Evolutionary conservation across 2,888 invertebrate genomes (phyloP), one percentile per base, ranked within the genome.

Genomic region (Cheilosia soror): DNA sequence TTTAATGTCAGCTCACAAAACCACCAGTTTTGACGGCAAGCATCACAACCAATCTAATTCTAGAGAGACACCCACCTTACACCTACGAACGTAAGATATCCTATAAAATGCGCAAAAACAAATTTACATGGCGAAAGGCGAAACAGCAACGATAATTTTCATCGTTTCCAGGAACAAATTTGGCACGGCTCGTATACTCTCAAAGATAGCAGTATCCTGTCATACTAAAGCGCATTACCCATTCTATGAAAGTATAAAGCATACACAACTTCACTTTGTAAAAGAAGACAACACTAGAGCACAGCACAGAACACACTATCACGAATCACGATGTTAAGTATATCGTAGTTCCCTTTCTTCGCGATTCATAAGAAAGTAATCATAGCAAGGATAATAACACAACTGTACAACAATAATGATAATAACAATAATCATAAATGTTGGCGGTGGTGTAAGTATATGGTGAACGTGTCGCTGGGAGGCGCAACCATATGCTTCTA

Each of bases 361-460:
- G 68, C 82, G 72, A 83, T 83, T 42, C 68, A 78, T 66, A 73
- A 83, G 83, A 78, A 83, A 83, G 83, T 78, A 83, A 83, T 83
- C 78, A 84, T 79, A 40, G 65, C 65, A 84, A 79, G 84, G 75
- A 84, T 84, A 84, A 84, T 84, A 79, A 75, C 84, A 65, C 84
- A 75, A 84, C 73, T 79, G 84, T 69, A 84, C 69, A 79, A 55
- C 79, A 79, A 84, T 84, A 84, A 84, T 63, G 75, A 84, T 79
- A 84, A 84, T 84, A 79, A 84, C 75, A 84, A 84, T 84, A 79
- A 84, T 84, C 79, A 75, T 84, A 84, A 84, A 84, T 84, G 84
- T 79, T 84, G 84, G 84, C 75, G 84, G 84, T 84, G 75, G 79
- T 4, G 11, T 11, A 37, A 9, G 11, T 37, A 37, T 11, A 37